phyloP scores from a whole-genome alignment of 2,113 vertebrate species.

The Dicaeum eximium region DNA sequence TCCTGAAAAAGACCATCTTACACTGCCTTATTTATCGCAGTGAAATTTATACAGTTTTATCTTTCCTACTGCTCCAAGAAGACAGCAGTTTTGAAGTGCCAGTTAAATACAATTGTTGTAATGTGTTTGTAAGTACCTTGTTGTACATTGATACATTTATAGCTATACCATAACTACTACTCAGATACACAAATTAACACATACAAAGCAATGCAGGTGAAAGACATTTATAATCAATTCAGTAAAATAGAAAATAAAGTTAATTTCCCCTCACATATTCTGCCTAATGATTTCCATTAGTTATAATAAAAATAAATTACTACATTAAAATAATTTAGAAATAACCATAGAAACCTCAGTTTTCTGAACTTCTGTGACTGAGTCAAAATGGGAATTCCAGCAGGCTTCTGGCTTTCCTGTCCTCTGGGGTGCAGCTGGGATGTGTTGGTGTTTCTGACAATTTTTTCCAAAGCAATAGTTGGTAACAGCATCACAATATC shows the following conservation, averaged over 20 bases:
- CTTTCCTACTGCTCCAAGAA: neutral
- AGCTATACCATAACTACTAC: neutral
- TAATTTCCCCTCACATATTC: neutral
- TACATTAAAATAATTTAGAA: neutral
- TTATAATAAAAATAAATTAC: neutral
- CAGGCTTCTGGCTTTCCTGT: neutral
- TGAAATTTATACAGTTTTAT: neutral
- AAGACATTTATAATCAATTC: neutral
- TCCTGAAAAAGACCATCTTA: neutral
- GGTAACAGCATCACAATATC: rapidly evolving
- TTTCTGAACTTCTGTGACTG: neutral
- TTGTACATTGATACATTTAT: neutral
- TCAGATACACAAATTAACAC: neutral
- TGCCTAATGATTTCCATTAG: neutral
- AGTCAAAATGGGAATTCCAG: neutral
- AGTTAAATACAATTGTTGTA: neutral
- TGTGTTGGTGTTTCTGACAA: neutral
- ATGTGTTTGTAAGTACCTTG: neutral
- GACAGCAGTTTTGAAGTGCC: neutral
- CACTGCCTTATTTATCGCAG: neutral
- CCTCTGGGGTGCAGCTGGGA: neutral
- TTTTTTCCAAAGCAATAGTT: neutral
- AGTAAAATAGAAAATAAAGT: neutral
- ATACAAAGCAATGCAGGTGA: neutral
- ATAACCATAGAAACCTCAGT: neutral